These are phyloP conservation scores for Heliangelus exortis DNA, from an alignment of 2,797 vertebrate genomes.

Conservation along the genomic window DNA sequence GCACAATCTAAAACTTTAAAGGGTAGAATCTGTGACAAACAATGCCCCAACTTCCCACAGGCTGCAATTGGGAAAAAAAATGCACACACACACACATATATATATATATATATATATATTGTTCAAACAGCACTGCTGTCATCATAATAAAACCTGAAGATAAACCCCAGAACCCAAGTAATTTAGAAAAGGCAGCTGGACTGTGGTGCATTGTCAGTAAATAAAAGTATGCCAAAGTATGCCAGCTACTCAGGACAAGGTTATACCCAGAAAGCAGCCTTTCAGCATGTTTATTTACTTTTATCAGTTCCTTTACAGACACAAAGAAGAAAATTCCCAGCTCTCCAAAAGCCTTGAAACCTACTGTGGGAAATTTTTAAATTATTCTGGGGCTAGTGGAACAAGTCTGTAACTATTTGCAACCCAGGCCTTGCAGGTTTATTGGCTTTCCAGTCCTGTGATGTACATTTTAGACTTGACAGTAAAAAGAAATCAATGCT, in stretches of 20 bases:
- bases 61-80: not conserved
- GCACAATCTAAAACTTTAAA: not conserved
- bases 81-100: no score
- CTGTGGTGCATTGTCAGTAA: not conserved
- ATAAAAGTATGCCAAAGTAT: not conserved
- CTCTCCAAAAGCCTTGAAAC: not conserved
- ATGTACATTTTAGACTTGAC: not conserved
- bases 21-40: not conserved
- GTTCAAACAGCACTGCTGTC: not conserved
- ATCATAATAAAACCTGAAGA: not conserved
- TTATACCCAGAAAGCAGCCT: not conserved
- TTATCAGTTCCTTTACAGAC: not conserved
- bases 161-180: not conserved
- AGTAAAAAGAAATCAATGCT: conserved; percentile 37
- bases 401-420: not conserved
- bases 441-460: not conserved
- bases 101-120: no score
- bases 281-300: not conserved
- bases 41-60: not conserved
- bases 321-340: not conserved
- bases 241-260: not conserved
- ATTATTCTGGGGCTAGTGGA: not conserved
- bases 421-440: not conserved
- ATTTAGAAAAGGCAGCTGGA: not conserved
- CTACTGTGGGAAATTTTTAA: not conserved